Evolutionary conservation across 2,113 vertebrate genomes (phyloP), one percentile per base, ranked within the genome.

Genomic region (Suncus etruscus): DNA sequence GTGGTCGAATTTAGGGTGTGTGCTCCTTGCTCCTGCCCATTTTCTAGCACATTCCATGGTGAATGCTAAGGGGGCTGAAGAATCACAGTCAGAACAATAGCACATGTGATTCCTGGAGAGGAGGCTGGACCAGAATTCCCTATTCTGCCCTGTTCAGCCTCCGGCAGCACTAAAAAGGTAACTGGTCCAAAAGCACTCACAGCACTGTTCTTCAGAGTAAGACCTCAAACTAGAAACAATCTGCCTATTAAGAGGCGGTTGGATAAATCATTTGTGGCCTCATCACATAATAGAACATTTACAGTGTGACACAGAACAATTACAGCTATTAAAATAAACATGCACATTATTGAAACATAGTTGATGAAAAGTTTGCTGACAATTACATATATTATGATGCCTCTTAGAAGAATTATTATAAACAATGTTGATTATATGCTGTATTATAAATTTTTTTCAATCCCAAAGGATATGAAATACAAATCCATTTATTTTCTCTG

Each of bases 301-400:
- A 63, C 27, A 82, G 24, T 58, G 9, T 54, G 54, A 78, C 63
- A 78, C 63, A 25, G 74, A 79, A 86, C 69, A 82, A 81, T 63
- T 50, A 72, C 39, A 87, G n/a, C 25, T 69, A 29, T 63, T 48
- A 86, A 16, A 84, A 74, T 74, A 74, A 81, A 74, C 10, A 29
- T 84, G 24, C 31, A 83, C 73, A 22, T 76, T 83, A 68, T 54
- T 54, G 12, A 54, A 54, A 54, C 11, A 14, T 54, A 54, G 3
- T 54, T 54, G 54, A 54, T 54, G 54, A 54, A 77, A 54, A 77
- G n/a, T 65, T 84, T 90, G 18, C 32, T 45, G 3, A 75, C 68
- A 4, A 29, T 72, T 85, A 16, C 11, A 70, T 29, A 65, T 45
- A 79, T 63, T 61, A 15, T 47, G 18, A 54, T 16, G 18, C 54